Evolutionary conservation across 2,888 invertebrate genomes (phyloP), one percentile per base, ranked within the genome.

Genomic region (Schrankia costaestrigalis): DNA sequence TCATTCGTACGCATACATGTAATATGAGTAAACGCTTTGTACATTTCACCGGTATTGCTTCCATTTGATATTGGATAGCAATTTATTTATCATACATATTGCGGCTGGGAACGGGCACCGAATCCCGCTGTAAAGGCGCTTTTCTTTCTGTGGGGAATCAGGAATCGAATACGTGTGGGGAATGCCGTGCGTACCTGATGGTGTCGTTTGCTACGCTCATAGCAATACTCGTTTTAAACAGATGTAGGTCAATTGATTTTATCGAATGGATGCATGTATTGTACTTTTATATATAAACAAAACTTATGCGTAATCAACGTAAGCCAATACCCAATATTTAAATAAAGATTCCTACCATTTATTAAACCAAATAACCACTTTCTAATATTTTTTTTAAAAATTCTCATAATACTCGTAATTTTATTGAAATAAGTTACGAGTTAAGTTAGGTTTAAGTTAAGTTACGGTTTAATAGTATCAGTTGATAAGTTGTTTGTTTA

Each of bases 81-180:
- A 87, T 87, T 87, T 87, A 86, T 87, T 87, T 87, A 87, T 86
- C 86, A 87, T 87, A 87, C 80, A 84, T 87, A 86, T 86, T 84
- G 85, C 76, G 79, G 73, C 63, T 63, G 59, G 64, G 70, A 71
- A 63, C 61, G 75, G 71, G 69, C 72, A 77, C 63, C 77, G 71
- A 74, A 77, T 78, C 72, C 73, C 70, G 71, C 68, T 62, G 58
- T 60, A 66, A 68, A 70, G 60, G 72, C 77, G 70, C 76, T 75
- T 79, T 80, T 78, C 78, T 77, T 77, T 70, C 69, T 52, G 63
- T 63, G 69, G 66, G 71, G 74, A 83, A 83, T 83, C 86, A 84
- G 72, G 80, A 77, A 79, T 72, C 64, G 73, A 68, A 74, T 70
- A 85, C 85, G 86, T 85, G 86, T 71, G 56, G 65, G 53, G 86